Evolutionary conservation across 2,888 invertebrate species (phyloP).

Genomic region (Rhyacophila evoluta): DNA sequence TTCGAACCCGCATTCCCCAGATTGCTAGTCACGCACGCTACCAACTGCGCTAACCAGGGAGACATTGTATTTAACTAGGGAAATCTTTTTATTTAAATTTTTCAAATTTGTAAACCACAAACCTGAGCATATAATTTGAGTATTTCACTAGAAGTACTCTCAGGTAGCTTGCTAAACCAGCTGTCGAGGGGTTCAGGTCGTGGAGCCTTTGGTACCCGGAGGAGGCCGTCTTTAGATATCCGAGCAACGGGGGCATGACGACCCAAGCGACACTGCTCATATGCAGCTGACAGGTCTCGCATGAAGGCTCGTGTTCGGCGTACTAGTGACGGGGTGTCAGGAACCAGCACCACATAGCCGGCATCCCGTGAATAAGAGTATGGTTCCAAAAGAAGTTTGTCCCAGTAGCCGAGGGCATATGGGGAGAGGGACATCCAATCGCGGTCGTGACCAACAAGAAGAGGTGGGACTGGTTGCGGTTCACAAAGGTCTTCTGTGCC

Average conservation of each 20-base stretch:
- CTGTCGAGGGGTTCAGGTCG: conserved; percentile 79
- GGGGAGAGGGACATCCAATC: conserved; percentile 97
- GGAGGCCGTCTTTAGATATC: conserved; percentile 86
- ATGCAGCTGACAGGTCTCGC: conserved; percentile 91
- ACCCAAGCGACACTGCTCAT: conserved; percentile 95
- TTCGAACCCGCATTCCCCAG: no score
- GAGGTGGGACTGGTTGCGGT: conserved; percentile 95
- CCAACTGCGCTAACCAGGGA: no score
- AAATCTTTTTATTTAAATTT: no score
- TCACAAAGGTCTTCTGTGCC: conserved; percentile 96
- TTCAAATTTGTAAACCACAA: no score
- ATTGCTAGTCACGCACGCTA: no score
- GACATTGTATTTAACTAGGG: no score
- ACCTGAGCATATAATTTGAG: conserved; percentile 89
- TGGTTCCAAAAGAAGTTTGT: conserved; percentile 95
- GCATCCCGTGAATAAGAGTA: conserved; percentile 96
- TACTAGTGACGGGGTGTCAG: conserved; percentile 88
- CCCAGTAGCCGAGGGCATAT: conserved; percentile 95
- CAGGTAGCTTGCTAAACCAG: conserved; percentile 88
- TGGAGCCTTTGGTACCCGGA: conserved; percentile 69
- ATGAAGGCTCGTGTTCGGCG: conserved; percentile 88
- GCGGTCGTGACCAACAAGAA: conserved; percentile 94
- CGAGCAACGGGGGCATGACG: conserved; percentile 91
- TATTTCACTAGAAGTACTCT: conserved; percentile 84
- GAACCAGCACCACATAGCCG: conserved; percentile 93